Base-by-base conservation (phyloP, 2,888 invertebrate genomes). In the Chrysolina haemoptera region DNA sequence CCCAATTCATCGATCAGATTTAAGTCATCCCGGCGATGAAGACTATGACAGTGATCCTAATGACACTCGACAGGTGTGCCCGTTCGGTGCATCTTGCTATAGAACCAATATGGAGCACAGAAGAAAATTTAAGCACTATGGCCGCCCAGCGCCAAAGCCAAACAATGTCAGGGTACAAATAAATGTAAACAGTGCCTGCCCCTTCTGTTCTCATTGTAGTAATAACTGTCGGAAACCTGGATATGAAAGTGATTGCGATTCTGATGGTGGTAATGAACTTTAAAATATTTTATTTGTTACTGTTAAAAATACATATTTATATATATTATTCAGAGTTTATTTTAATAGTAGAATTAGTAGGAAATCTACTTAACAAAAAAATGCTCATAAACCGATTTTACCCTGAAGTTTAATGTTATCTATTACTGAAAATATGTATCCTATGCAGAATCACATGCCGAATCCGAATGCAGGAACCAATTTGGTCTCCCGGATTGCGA, bases 11-110 rank as follows among this genome's bases (percentile, higher is more conserved):
- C 89, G 89, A 78, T 82, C 84, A 18, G 87, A 90, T 81, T 93
- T 90, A 84, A 90, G 91, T 76, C 94, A 94, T 88, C 93, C 93
- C 0, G 86, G 89, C 0, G 93, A 94, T 85, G 35, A 87, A 0
- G 93, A 93, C 86, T 93, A 91, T 87, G 89, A 89, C 5, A 82
- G 81, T 50, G 86, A 87, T 79, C 82, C 85, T 10, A 81, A 85
- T 43, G 87, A 87, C 76, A 73, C 82, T 59, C 89, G 89, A 65
- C 90, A 90, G 9, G 87, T 85, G 68, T 93, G 93, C 80, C 90
- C 89, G 27, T 92, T 88, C 83, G 93, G 93, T 0, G 85, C 86
- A 8, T 79, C 82, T 10, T 94, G 93, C 84, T 90, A 90, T 78
- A 89, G 91, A 46, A 88, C 85, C 64, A 92, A 92, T 86, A 87